phyloP scores from a whole-genome alignment of 2,797 vertebrate genomes.

The Falco naumanni region DNA sequence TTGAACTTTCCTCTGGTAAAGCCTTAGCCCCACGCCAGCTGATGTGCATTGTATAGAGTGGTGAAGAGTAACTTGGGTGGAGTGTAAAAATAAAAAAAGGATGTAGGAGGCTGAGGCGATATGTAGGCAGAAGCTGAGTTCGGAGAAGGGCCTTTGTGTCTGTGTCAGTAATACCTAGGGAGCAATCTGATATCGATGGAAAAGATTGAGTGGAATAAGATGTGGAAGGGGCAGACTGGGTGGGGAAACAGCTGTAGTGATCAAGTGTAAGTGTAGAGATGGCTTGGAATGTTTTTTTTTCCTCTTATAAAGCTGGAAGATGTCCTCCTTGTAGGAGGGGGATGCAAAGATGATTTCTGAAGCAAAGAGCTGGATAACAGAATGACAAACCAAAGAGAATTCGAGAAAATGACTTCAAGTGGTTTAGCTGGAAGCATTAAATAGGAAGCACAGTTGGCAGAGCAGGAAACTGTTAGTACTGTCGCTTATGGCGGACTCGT shows the following conservation, averaged over 20 bases:
- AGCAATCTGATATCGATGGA: neutral
- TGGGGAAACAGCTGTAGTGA: neutral
- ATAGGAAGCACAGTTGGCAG: neutral
- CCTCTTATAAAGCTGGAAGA: neutral
- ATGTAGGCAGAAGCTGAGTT: neutral
- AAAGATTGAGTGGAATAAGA: neutral
- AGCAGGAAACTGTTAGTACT: neutral
- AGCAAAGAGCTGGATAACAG: neutral
- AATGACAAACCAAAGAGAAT: neutral
- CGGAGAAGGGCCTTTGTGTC: neutral
- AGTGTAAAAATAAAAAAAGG: neutral
- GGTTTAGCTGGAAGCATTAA: neutral
- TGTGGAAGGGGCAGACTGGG: neutral
- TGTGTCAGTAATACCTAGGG: neutral
- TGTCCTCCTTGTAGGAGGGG: neutral
- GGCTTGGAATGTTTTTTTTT: neutral
- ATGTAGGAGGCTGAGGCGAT: neutral
- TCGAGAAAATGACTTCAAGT: neutral
- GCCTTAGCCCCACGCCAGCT: neutral
- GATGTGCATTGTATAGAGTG: neutral
- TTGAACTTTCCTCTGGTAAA: neutral
- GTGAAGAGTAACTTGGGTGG: neutral
- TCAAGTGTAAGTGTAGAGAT: neutral
- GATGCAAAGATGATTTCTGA: neutral
- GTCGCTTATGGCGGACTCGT: neutral